phyloP scores from a whole-genome alignment of 2,113 vertebrate species.

The Ammodramus savannarum region DNA sequence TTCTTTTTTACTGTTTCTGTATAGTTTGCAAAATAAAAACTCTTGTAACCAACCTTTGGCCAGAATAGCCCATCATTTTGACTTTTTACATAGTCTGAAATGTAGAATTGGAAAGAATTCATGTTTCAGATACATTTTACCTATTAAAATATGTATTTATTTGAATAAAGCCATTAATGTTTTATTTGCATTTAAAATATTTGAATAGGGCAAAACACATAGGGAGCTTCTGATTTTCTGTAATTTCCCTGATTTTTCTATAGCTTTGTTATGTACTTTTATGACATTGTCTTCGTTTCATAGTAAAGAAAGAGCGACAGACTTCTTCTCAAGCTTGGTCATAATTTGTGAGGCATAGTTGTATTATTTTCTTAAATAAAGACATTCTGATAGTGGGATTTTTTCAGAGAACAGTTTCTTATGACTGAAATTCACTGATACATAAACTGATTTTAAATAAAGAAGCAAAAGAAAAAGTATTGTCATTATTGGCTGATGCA shows the following conservation, averaged over 20 bases:
- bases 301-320: not conserved
- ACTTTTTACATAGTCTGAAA: not conserved
- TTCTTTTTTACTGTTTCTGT: constrained; percentile 91
- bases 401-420: constrained; percentile 33
- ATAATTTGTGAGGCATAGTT: not conserved
- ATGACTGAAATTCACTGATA: not conserved
- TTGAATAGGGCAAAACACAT: not conserved
- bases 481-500: not conserved
- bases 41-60: constrained; percentile 83
- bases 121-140: not conserved
- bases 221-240: not conserved
- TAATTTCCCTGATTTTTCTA: not conserved
- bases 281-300: not conserved
- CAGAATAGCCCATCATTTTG: constrained; percentile 28
- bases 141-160: constrained; percentile 31
- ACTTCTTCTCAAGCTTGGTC: not conserved
- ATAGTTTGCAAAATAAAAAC: constrained; percentile 97
- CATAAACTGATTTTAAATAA: constrained; percentile 45
- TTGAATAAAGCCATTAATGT: constrained; percentile 18
- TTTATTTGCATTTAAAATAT: constrained; percentile 1
- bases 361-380: constrained; percentile 53
- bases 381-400: not conserved
- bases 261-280: not conserved
- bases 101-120: not conserved
- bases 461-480: constrained; percentile 4